Base-by-base conservation (phyloP, 1,140 invertebrate genomes). In the Heliconius congener region DNA sequence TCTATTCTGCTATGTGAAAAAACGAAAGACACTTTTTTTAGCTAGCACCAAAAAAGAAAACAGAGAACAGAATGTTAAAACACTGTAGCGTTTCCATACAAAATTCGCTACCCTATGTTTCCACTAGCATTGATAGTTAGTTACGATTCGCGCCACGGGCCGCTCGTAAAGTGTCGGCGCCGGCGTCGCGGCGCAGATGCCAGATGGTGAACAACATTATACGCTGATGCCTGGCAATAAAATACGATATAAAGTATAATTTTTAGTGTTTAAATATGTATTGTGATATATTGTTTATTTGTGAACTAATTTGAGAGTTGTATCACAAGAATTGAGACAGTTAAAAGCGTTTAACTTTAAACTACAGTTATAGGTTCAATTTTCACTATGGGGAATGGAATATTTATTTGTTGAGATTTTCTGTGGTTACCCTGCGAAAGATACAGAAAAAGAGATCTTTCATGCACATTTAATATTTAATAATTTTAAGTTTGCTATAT, bases 91-190 rank as follows among this genome's bases (percentile, higher is more conserved):
- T 66, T 30, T 66, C 13, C 11, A 27, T 27, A 30, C 27, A 66
- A 13, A 66, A 66, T 18, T 66, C 13, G 11, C 9, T 27, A 5
- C 60, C 60, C 60, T 75, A 23, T 71, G 16, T 71, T 55, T 55
- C 18, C 60, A 27, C n/a, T 8, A 19, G 70, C 34, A 78, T 60
- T 76, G 73, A 76, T 77, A 80, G 83, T 87, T 89, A 86, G 88
- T 91, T 91, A 83, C 86, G 84, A 90, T 90, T 88, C 89, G 83
- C 84, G 82, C 85, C 88, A 89, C 85, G 87, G 84, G 83, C 80
- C 77, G 84, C 77, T 82, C 87, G 84, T 91, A 90, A 91, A 91
- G 76, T 83, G 82, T 76, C 34, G 83, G 83, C 85, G 84, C 88
- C 76, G 78, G 79, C 76, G 83, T 66, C 60, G 82, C 82, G 74